Base-by-base conservation (phyloP, 1,140 invertebrate genomes). In the Rhyzopertha dominica region DNA sequence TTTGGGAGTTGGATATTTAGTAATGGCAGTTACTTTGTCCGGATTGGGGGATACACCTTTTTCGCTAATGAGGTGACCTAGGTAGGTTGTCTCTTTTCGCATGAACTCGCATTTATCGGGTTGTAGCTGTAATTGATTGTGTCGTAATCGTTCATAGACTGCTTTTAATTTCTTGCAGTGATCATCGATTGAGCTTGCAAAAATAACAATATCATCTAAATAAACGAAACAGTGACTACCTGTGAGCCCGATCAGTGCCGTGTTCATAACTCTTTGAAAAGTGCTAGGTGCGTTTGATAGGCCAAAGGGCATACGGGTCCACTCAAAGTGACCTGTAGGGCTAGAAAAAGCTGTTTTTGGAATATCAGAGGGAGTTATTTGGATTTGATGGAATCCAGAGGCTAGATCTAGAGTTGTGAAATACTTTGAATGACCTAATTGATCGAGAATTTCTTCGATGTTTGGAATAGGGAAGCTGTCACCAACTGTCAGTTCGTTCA, bases 351-450 rank as follows among this genome's bases (percentile, higher is more conserved):
- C 71, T 3, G 74, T 76, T 56, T 75, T 74, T 0, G 61, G 38
- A 17, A 51, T 56, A 49, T 70, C 61, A 4, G 46, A 39, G 29
- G 51, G 28, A 3, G 61, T 56, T n/a, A 76, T 51, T 38, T 41
- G 25, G 14, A 78, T 62, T 56, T 79, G 73, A 59, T 69, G 71
- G 53, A 70, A 78, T 1, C 75, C 74, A 14, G 57, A 64, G 0
- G 62, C 53, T 9, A 76, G 47, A 56, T 78, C 73, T 5, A 77
- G 47, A 5, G 68, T 65, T 9, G 67, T 65, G 52, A 77, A 77
- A 47, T 67, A 73, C 19, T 61, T 62, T 16, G 61, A 56, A 31
- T 68, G 66, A 5, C 60, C 59, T 23, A 77, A 40, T 23, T 56
- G 51, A 43, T 72, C 62, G 14, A 79, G 51, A 28, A 66, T 67